Base-by-base conservation (phyloP, 2,888 invertebrate species). In the Emmelina monodactyla region DNA sequence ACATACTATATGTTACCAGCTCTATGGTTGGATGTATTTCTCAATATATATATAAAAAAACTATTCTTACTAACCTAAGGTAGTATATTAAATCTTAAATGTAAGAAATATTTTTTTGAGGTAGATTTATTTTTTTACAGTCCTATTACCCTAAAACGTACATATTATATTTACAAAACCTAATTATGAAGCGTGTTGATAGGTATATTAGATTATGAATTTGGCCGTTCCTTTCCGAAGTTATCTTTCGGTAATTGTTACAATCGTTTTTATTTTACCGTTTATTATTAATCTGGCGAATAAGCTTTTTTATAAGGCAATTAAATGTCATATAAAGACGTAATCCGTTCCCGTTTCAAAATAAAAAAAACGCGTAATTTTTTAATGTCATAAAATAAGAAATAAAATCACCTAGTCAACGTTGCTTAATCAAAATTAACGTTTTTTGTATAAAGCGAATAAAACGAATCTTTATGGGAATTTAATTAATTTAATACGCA, bases 101-200 rank as follows among this genome's bases (percentile, higher is more conserved):
- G 55, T 69, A 72, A 68, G 59, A 65, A 71, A 75, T 76, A 73
- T 71, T 78, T 76, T 62, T 66, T 71, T 79, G 79, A 79, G 79
- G 79, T 79, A 79, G 79, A 78, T 79, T 67, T 68, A 72, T 65
- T 72, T 78, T 76, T 78, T 78, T 76, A 79, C 69, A 78, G 64
- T 72, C 76, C 79, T 79, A 79, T 75, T 79, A 78, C 65, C 72
- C 73, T 79, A 79, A 62, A 55, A 58, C 62, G 9, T 25, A 7
- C n/a, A 60, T 60, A 73, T 72, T 72, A 73, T 75, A 78, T 72
- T 71, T 78, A 79, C 71, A 73, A 61, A 68, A 58, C 55, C 58
- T 60, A 65, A 58, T 51, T 61, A 66, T 56, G 58, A 68, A 73
- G 66, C 66, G 65, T 69, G 62, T 70, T 64, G 58, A 61, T n/a